These are phyloP conservation scores for Cyanistes caeruleus DNA, from an alignment of 2,113 vertebrate genomes.

Conservation along the genomic window DNA sequence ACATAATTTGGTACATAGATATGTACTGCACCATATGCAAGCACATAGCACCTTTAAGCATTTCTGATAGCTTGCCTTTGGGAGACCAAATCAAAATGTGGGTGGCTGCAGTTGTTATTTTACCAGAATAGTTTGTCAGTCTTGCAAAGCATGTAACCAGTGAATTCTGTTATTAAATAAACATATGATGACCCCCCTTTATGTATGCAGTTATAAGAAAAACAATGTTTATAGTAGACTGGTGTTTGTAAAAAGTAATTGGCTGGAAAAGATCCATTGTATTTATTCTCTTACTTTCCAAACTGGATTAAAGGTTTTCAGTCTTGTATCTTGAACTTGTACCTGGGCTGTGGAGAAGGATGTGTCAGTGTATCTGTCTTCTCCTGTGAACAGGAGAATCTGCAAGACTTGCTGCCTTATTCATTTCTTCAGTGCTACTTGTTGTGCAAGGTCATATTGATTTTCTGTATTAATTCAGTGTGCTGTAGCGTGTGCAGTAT, in stretches of 20 bases:
- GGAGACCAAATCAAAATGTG: background rate
- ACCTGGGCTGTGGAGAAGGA: background rate
- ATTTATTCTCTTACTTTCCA: background rate
- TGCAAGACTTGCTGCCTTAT: conserved; percentile 10
- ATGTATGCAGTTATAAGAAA: background rate
- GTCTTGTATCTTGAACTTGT: conserved; percentile 23
- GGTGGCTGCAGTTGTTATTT: background rate
- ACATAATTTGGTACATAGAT: background rate
- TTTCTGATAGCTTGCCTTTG: background rate
- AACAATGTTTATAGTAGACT: background rate
- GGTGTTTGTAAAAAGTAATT: background rate
- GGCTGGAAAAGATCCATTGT: background rate
- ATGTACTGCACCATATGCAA: background rate
- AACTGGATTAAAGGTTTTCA: background rate
- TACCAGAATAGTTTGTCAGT: background rate
- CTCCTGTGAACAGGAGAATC: background rate
- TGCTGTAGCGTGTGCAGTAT: background rate
- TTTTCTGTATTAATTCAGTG: conserved; percentile 55
- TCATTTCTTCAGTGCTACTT: conserved; percentile 41
- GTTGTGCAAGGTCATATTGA: conserved; percentile 56
- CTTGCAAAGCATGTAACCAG: background rate
- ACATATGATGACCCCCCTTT: background rate
- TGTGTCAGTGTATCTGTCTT: conserved; percentile 22
- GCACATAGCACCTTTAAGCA: background rate
- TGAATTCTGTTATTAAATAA: background rate